These are phyloP conservation scores for Amiota minor DNA, from an alignment of 2,888 invertebrate species.

Conservation along the genomic window DNA sequence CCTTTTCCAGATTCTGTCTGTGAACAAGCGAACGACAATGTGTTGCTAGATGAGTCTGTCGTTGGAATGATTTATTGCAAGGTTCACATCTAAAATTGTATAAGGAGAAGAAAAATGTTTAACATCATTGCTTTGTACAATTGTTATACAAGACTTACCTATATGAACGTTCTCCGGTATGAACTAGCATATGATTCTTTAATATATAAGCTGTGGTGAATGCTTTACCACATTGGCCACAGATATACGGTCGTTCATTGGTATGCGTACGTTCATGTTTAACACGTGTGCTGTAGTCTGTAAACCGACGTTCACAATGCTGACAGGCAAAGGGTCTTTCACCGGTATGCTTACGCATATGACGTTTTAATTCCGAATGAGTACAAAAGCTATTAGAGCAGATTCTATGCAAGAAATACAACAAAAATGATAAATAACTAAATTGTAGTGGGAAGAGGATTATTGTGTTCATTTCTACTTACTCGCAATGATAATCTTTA, in stretches of 20 bases:
- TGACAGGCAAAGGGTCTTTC: constrained; percentile 64
- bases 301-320: constrained; percentile 61
- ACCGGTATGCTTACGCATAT: constrained; percentile 65
- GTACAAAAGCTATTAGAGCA: constrained; percentile 66
- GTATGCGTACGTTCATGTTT: constrained; percentile 67
- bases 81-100: constrained; percentile 59
- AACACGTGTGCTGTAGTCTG: constrained; percentile 64
- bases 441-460: background rate
- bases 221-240: constrained; percentile 60
- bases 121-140: background rate
- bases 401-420: constrained; percentile 44
- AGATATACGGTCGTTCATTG: constrained; percentile 65
- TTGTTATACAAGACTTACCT: constrained; percentile 44
- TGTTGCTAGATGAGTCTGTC: constrained; percentile 69
- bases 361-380: constrained; percentile 64
- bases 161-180: constrained; percentile 66
- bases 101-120: background rate
- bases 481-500: constrained; percentile 68
- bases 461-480: constrained; percentile 34
- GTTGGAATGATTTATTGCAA: constrained; percentile 70
- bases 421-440: background rate
- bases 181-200: constrained; percentile 66
- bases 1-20: constrained; percentile 63
- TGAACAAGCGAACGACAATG: constrained; percentile 69
- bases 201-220: constrained; percentile 67